Base-by-base conservation (phyloP, 2,113 vertebrate genomes). In the Paracyprichromis sp. region DNA sequence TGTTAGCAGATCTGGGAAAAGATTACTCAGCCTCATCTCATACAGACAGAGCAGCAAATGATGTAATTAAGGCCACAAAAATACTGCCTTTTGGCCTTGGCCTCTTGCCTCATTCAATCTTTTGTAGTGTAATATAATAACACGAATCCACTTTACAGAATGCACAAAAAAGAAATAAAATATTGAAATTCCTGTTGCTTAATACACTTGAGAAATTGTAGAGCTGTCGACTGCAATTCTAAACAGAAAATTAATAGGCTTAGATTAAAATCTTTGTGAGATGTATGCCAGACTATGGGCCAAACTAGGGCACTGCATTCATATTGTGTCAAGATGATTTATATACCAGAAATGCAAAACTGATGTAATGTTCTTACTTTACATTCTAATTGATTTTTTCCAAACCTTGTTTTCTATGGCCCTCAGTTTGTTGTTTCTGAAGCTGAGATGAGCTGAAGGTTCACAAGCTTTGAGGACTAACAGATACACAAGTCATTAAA, bases 1-100 rank as follows among this genome's bases (percentile, higher is more conserved):
- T 96, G 96, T 92, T 87, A 34, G 93, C 54, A 93, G 94, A 96
- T 96, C 96, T 95, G 94, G 82, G 83, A 54, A 87, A 87, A 94
- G 95, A 96, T 96, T 96, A 95, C 89, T 56, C 92, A 86, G 71
- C 83, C 88, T 94, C 94, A 94, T 94, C 90, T 91, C 90, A 86
- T 93, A 89, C 90, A 84, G 82, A 89, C 86, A 83, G 24, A 82
- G 85, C 69, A 85, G 88, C 80, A 95, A 95, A 94, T 91, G 84
- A 90, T 92, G 91, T 90, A 89, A 96, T 94, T 92, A 95, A 92
- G 83, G 90, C 54, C 76, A 92, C 80, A 89, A 88, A 92, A 91
- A 93, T 90, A 82, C 88, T 88, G 86, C 61, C 57, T 88, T 76
- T 88, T 85, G 90, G 89, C 86, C 81, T 90, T 52, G 43, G 81